Base-by-base conservation (phyloP, 2,888 invertebrate genomes). In the Dichetophora obliterata region DNA sequence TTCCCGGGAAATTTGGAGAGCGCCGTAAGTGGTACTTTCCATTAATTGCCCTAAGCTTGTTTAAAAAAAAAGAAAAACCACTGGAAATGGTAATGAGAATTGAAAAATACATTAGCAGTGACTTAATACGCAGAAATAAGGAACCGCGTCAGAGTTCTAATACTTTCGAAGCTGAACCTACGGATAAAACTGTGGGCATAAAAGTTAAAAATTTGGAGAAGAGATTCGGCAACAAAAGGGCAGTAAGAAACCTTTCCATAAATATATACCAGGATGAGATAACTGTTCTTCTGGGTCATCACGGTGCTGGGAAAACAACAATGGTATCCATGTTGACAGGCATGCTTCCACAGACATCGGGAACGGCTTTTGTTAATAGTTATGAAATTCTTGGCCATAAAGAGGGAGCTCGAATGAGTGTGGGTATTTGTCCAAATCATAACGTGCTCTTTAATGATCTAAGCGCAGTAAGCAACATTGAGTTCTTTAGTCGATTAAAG, bases 321-420 rank as follows among this genome's bases (percentile, higher is more conserved):
- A 96, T 96, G 2, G 95, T 97, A 91, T 95, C 95, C 0, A 96
- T 97, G 93, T 89, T 97, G 61, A 96, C 96, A 73, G 97, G 93
- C 48, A 92, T 94, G 87, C 89, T 92, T 77, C 91, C 92, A n/a
- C 92, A 92, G 5, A 92, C 92, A 0, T 90, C 90, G 34, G 95
- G 95, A 0, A 92, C 92, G 5, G 94, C 94, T 0, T 85, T 90
- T 52, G 90, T 95, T n/a, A 93, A 92, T 70, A 94, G 94, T 3
- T 92, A 91, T 84, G 93, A 95, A 84, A 92, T 95, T 77, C 84
- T 91, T 16, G 90, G 88, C 0, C 91, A 94, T 81, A 91, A 93
- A 77, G 86, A 88, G 9, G 88, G 89, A 9, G 94, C 94, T 0
- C 91, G 95, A 8, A 89, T 91, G 16, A 93, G 93, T 82, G 90